A percentile compares a stretch with the other conserved stretches of the same genome.
Evolutionary conservation across 2,888 invertebrate species (phyloP).

Genomic region (Trileptium ribeirensis): DNA sequence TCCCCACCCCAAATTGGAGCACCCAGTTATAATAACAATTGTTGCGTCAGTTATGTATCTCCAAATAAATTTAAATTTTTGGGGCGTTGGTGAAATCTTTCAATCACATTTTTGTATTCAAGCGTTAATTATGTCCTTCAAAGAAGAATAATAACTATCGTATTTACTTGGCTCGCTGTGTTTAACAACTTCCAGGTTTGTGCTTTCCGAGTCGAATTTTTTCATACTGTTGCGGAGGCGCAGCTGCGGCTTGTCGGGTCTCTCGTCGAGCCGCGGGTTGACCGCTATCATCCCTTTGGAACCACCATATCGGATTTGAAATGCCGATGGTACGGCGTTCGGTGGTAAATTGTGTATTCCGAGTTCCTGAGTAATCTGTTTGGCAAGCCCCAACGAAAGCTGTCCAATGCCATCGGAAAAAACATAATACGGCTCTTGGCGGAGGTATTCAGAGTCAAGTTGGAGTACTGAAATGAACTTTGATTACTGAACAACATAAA

Average conservation of each 20-base stretch:
- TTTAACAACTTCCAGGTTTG: slow-evolving; percentile 11
- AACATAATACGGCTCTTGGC: too few species aligned
- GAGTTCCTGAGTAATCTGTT: slow-evolving; percentile 15
- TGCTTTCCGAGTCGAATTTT: slow-evolving; percentile 28
- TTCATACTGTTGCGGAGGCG: slow-evolving; percentile 24
- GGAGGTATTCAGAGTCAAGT: too few species aligned
- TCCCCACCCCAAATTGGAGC: too few species aligned
- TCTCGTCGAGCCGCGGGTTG: slow-evolving; percentile 15
- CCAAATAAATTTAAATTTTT: too few species aligned
- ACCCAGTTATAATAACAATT: too few species aligned
- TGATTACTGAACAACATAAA: too few species aligned
- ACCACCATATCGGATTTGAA: slow-evolving; percentile 30
- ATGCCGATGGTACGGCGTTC: slow-evolving; percentile 23
- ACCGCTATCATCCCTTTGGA: slow-evolving; percentile 32
- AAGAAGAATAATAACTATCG: too few species aligned
- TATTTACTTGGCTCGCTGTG: not conserved
- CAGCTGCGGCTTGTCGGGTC: not conserved
- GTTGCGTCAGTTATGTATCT: too few species aligned
- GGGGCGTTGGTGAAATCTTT: too few species aligned
- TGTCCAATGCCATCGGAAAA: slow-evolving; percentile 47
- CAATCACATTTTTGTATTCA: too few species aligned
- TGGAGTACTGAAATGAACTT: too few species aligned
- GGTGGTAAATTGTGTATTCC: not conserved
- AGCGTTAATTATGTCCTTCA: too few species aligned
- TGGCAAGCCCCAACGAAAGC: slow-evolving; percentile 40